Base-by-base conservation (phyloP, 92 coral and sea anemone genomes). In the Bergia sp. region DNA sequence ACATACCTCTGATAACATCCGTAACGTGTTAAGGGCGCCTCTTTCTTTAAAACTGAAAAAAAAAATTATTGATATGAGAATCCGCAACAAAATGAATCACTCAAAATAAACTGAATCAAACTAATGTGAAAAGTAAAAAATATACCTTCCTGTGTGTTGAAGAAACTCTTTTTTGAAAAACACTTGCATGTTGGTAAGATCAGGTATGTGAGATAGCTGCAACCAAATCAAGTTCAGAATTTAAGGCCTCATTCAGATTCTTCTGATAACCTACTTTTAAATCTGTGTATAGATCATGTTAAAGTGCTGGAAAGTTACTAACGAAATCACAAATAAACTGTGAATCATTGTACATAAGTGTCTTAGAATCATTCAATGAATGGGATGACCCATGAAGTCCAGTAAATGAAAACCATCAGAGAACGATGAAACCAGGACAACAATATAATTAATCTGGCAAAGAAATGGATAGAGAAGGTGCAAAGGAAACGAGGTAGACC, bases 101-200 rank as follows among this genome's bases (percentile, higher is more conserved):
- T 15, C 2, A 53, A 53, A 1, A 11, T 53, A 12, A 53, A 53
- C 16, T 53, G 16, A 53, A 53, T 12, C 0, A 53, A 53, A 11
- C 58, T 50, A 53, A 10, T 53, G 12, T 0, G 1, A 1, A 61
- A 75, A 75, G 10, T 75, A 75, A 7, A 7, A 29, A 12, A 1
- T 41, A 49, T 86, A 96, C 98, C 98, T 96, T 86, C 98, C 98
- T 0, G 98, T 94, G 1, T 90, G 91, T 20, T 94, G 98, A n/a
- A 89, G 73, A 66, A 86, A 94, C 71, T 96, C 98, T 64, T 96
- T 96, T 80, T 96, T 96, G 81, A 96, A 96, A 80, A 79, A 94
- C 23, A 96, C 89, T 38, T 94, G 93, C 92, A 96, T 91, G 80
- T 89, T 91, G 76, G 90, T 87, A 18, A 92, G 81, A 78, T 91